Evolutionary conservation across 2,797 vertebrate species (phyloP).

Genomic region (Glyptemys insculpta): DNA sequence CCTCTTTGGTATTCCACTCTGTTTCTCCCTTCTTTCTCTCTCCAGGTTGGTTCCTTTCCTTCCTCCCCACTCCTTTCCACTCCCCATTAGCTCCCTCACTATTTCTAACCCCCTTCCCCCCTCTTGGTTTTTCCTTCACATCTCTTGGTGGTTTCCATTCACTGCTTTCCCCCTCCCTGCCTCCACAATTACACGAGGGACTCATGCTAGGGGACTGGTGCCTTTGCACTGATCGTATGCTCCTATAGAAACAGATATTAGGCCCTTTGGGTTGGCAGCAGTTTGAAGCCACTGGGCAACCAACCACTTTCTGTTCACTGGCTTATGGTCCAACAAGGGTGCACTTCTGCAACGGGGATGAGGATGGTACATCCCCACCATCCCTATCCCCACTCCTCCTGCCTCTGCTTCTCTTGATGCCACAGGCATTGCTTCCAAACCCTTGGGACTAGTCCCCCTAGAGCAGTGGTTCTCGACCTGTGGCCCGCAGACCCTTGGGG

Average conservation of each 20-base stretch:
- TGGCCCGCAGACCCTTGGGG: too few species aligned
- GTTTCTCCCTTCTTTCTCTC: neutral
- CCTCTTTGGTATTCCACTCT: neutral
- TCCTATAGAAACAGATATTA: neutral
- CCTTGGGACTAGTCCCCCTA: too few species aligned
- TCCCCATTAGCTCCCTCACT: neutral
- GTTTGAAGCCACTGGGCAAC: neutral
- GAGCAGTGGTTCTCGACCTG: too few species aligned
- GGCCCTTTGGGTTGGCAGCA: neutral
- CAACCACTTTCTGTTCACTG: neutral
- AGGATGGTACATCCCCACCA: neutral
- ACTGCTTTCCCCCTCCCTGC: neutral
- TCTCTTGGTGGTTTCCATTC: neutral
- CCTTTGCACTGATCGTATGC: neutral
- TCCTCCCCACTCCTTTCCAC: neutral
- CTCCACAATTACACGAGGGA: neutral
- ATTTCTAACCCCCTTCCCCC: neutral
- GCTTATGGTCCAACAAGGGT: neutral
- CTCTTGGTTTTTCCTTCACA: neutral
- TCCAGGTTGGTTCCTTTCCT: neutral
- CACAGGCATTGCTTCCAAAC: too few species aligned
- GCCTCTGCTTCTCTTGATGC: neutral
- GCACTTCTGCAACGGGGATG: neutral
- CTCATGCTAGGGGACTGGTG: neutral
- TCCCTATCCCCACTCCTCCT: neutral